Percentiles rank a stretch among this genome's conserved stretches.
These are phyloP conservation scores for Brachirus orientalis DNA, from an alignment of 2,113 vertebrate species.

Conservation along the genomic window DNA sequence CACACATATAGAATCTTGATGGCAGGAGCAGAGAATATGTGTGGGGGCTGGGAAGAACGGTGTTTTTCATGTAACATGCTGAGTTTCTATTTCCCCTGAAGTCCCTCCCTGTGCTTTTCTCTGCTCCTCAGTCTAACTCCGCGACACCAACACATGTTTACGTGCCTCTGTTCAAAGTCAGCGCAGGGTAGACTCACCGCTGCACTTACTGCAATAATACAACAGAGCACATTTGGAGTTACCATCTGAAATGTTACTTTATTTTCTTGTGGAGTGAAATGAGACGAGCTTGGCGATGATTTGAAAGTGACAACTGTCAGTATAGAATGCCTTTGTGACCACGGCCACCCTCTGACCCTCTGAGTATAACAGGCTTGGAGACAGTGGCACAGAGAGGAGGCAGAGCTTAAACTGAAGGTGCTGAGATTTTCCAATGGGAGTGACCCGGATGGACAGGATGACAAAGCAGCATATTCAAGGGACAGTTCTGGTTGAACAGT, in stretches of 20 bases:
- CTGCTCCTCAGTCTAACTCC: not conserved
- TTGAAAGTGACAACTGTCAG: too few relatives aligned
- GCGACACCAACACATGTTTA: fast-evolving
- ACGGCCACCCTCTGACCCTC: too few relatives aligned
- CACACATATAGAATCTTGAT: slow-evolving; percentile 2
- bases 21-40: not conserved
- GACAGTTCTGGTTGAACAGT: too few relatives aligned
- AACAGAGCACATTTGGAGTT: not conserved
- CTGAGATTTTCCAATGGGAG: too few relatives aligned
- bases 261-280: slow-evolving; percentile 1
- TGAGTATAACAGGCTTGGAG: too few relatives aligned
- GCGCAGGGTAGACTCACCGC: not conserved
- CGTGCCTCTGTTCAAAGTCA: too few relatives aligned
- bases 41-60: not conserved
- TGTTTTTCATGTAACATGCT: slow-evolving; percentile 1
- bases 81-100: slow-evolving; percentile 77
- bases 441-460: too few relatives aligned
- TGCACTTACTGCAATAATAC: not conserved
- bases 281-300: not conserved
- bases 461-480: too few relatives aligned
- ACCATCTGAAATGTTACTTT: not conserved
- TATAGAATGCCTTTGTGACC: too few relatives aligned
- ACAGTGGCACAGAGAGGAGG: too few relatives aligned
- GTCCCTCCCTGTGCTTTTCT: slow-evolving; percentile 64
- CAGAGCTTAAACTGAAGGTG: too few relatives aligned